Conservation (phyloP, 2,113 vertebrate genomes). For the Lepus americanus region DNA sequence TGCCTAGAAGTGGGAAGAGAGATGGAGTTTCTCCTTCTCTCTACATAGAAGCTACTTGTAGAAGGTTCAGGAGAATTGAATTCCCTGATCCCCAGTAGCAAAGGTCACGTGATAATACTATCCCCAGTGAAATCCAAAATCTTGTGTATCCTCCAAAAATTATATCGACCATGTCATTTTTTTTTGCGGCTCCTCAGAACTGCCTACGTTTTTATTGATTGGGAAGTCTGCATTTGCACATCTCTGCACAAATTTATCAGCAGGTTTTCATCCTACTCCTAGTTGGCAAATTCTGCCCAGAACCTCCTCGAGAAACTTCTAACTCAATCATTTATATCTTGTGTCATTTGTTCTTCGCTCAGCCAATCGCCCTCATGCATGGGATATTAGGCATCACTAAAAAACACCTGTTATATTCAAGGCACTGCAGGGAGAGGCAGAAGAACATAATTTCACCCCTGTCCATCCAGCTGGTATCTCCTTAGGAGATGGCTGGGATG, state of each 20-base stretch:
- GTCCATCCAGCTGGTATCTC: not conserved
- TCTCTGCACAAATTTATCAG: constrained; percentile 52
- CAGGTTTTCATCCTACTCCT: constrained; percentile 18
- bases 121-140: not conserved
- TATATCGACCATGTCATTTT: not conserved
- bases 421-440: not conserved
- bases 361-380: not conserved
- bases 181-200: constrained; percentile 18
- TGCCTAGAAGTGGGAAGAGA: not conserved
- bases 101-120: not conserved
- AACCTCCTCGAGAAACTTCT: not conserved
- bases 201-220: constrained; percentile 10
- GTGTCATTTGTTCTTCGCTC: not conserved
- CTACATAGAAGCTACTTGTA: not conserved
- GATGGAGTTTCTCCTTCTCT: not conserved
- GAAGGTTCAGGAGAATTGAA: constrained; percentile 31
- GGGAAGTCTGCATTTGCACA: not conserved
- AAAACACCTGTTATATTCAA: not conserved
- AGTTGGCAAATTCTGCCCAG: not conserved
- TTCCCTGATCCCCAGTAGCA: not conserved
- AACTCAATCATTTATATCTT: not conserved
- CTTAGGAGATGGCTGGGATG: not conserved
- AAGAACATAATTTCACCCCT: not conserved
- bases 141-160: constrained; percentile 43
- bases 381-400: constrained; percentile 8